Evolutionary conservation across 2,888 invertebrate species (phyloP).

Genomic region (Apamea sordens): DNA sequence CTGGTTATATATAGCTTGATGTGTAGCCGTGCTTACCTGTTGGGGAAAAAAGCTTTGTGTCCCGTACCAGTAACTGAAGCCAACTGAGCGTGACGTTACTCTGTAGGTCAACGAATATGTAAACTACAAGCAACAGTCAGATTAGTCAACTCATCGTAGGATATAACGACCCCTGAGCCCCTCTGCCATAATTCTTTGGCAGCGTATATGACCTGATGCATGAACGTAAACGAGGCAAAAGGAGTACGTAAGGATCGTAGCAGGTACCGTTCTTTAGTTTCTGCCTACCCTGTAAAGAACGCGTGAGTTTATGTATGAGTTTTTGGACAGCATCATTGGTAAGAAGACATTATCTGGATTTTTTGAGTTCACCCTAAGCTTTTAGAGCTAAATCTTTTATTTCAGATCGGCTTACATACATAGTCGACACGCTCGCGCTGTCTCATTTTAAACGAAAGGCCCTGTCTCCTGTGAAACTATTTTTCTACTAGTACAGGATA

Average conservation of each 20-base stretch:
- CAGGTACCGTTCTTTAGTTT: too few relatives aligned
- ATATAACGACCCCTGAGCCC: not conserved
- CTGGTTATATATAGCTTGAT: not conserved
- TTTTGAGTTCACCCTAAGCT: too few relatives aligned
- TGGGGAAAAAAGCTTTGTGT: slow-evolving; percentile 38
- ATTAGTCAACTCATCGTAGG: not conserved
- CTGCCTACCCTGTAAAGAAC: too few relatives aligned
- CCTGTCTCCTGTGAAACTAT: not conserved
- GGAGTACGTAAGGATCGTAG: too few relatives aligned
- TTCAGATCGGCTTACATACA: not conserved
- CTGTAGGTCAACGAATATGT: slow-evolving; percentile 48
- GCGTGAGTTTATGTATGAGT: too few relatives aligned
- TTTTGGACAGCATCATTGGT: too few relatives aligned
- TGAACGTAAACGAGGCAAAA: too few relatives aligned
- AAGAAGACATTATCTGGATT: too few relatives aligned
- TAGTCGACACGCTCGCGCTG: not conserved
- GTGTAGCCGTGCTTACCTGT: not conserved
- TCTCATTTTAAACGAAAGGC: not conserved
- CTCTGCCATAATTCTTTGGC: not conserved
- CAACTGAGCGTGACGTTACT: slow-evolving; percentile 45
- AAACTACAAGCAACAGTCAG: slow-evolving; percentile 5
- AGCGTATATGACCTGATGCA: not conserved
- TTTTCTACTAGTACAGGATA: not conserved
- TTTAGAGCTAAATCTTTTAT: too few relatives aligned
- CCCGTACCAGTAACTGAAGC: slow-evolving; percentile 13